These are phyloP conservation scores for Talpa occidentalis DNA, from an alignment of 2,113 vertebrate genomes.

Conservation along the genomic window DNA sequence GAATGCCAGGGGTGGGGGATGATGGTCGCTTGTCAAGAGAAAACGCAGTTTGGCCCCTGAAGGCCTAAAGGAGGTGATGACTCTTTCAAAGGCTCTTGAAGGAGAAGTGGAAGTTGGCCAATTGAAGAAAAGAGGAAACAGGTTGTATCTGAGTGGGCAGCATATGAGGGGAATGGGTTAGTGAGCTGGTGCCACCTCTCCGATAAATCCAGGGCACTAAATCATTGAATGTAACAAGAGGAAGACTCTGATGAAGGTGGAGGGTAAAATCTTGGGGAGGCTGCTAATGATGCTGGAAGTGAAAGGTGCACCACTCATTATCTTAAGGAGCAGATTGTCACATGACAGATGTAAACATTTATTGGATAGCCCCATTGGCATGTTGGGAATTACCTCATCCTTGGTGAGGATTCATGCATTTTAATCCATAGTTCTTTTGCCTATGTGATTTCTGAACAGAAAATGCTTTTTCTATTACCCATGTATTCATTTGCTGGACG, in stretches of 20 bases:
- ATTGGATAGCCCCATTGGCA: neutral
- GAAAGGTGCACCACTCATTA: neutral
- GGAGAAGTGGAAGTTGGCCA: neutral
- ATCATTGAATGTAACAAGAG: neutral
- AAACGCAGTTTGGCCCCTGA: neutral
- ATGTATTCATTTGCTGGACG: conserved; percentile 1
- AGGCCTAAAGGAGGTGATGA: neutral
- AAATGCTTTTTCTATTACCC: conserved; percentile 43
- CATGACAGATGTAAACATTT: neutral
- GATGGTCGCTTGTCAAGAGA: neutral
- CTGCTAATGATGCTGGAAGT: neutral
- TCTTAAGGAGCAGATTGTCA: neutral
- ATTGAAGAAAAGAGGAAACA: neutral
- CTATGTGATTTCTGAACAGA: neutral
- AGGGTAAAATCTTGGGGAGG: neutral
- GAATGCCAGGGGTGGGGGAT: neutral
- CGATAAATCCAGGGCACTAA: neutral
- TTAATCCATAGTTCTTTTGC: neutral
- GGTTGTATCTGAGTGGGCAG: neutral
- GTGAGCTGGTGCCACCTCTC: neutral
- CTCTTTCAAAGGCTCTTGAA: neutral
- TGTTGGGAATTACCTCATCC: neutral
- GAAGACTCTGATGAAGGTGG: neutral
- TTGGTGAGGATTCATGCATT: conserved; percentile 5
- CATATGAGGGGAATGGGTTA: neutral